phyloP scores from a whole-genome alignment of 2,888 invertebrate species.

The Cordilura impudica region DNA sequence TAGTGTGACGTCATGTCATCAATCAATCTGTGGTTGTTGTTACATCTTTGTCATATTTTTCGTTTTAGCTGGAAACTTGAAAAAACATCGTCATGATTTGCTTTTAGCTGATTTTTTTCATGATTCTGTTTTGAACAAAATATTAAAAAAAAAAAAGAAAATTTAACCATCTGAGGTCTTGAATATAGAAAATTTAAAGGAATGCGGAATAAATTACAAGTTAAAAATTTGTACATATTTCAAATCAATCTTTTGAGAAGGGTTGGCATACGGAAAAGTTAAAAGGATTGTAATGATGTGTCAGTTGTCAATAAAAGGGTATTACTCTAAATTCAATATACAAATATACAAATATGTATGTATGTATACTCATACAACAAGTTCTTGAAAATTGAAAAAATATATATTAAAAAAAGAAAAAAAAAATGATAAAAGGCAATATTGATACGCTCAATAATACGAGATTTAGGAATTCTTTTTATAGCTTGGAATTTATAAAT shows the following conservation, averaged over 20 bases:
- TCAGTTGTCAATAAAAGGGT: slow-evolving; percentile 9
- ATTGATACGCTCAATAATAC: too few relatives aligned
- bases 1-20: slow-evolving; percentile 71
- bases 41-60: neutral
- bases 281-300: slow-evolving; percentile 35
- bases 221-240: neutral
- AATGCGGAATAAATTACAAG: neutral
- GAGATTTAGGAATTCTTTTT: too few relatives aligned
- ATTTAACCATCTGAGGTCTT: neutral
- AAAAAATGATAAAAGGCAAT: too few relatives aligned
- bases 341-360: too few relatives aligned
- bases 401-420: too few relatives aligned
- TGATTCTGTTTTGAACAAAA: slow-evolving; percentile 25
- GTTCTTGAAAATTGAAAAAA: too few relatives aligned
- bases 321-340: neutral
- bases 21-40: slow-evolving; percentile 68
- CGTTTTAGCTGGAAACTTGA: neutral
- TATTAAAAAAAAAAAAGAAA: too few relatives aligned
- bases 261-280: neutral
- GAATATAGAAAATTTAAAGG: neutral
- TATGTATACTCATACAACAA: too few relatives aligned
- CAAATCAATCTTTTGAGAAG: neutral
- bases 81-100: neutral
- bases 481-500: too few relatives aligned
- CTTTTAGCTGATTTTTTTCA: slow-evolving; percentile 26